Evolutionary conservation across 2,797 vertebrate genomes (phyloP), one percentile per base, ranked within the genome.

Genomic region (Loris lydekkerianus): DNA sequence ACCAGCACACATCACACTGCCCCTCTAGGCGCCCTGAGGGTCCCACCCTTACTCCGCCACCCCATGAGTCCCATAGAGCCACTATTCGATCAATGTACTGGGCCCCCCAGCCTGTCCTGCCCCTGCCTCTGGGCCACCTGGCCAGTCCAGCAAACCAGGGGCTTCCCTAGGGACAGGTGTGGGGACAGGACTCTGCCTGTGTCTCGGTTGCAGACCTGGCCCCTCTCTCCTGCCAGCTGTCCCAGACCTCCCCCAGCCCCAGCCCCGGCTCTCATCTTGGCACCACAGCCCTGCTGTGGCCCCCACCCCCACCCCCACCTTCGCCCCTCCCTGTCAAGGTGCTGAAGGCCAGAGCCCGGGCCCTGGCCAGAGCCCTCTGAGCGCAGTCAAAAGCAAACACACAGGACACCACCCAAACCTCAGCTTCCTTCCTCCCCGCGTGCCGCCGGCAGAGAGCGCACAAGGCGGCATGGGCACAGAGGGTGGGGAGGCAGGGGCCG

Each of bases 401-500:
- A 11, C 27, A 27, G 73, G 23, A 15, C 85, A 53, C 11, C 81
- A 25, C 46, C 49, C 82, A 72, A 10, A 88, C 92, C 96, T 86
- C 90, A 78, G 94, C 96, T 88, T 97, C 97, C 96, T 96, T 96
- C 93, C 94, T 93, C 83, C 10, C 10, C 1, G 0, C 89, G 73
- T 6, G 1, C 9, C 7, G 73, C 89, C 27, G 0, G 75, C 40
- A 13, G 58, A 1, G 1, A 17, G 31, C 17, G 17, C 7, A 1
- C 2, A 27, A 4, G 60, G 21, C 0, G 11, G 56, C 60, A 15
- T 40, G 56, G 83, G 25, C 1, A 10, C 2, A 8, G 23, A 23
- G n/a, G 56, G 69, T 0, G 4, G 69, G 10, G 10, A 53, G 67
- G 81, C 31, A 40, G 78, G 70, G 5, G 2, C 29, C 18, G 1